Evolutionary conservation across 2,888 invertebrate genomes (phyloP).

Genomic region (Eupithecia abbreviata): DNA sequence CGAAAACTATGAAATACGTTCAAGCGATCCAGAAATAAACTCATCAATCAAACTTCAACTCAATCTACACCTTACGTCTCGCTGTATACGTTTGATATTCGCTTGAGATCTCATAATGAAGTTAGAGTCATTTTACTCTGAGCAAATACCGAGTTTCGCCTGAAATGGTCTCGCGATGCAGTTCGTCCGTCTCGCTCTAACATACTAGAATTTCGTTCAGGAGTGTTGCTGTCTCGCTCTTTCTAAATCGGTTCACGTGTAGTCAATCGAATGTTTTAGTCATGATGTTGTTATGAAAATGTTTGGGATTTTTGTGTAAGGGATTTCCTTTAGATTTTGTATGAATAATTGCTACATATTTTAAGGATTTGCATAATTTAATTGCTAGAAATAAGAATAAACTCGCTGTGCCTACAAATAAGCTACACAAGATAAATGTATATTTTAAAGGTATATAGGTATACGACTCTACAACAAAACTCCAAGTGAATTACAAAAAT

Average conservation of each 20-base stretch:
- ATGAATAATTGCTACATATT: not conserved
- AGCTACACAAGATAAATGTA: no score
- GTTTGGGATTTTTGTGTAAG: not conserved
- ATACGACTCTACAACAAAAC: no score
- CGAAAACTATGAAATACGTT: slow-evolving; percentile 4
- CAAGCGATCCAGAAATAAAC: slow-evolving; percentile 3
- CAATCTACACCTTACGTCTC: not conserved
- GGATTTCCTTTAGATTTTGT: not conserved
- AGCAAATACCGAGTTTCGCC: slow-evolving; percentile 8
- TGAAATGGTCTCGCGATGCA: slow-evolving; percentile 22
- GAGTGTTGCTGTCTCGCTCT: slow-evolving; percentile 53
- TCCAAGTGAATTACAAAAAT: no score
- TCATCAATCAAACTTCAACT: not conserved
- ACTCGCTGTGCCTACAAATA: no score
- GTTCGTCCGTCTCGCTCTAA: slow-evolving; percentile 41
- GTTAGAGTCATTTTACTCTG: slow-evolving; percentile 1
- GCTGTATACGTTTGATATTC: not conserved
- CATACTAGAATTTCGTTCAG: slow-evolving; percentile 37
- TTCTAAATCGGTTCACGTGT: slow-evolving; percentile 58
- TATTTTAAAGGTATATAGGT: no score
- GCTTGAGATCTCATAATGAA: not conserved
- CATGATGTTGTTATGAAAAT: slow-evolving; percentile 27
- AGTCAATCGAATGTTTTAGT: slow-evolving; percentile 65
- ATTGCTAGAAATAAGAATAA: no score
- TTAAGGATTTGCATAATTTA: not conserved